Percentiles rank a stretch among this genome's conserved stretches.
Evolutionary conservation across 2,797 vertebrate species (phyloP).

Genomic region (Microchirus variegatus): DNA sequence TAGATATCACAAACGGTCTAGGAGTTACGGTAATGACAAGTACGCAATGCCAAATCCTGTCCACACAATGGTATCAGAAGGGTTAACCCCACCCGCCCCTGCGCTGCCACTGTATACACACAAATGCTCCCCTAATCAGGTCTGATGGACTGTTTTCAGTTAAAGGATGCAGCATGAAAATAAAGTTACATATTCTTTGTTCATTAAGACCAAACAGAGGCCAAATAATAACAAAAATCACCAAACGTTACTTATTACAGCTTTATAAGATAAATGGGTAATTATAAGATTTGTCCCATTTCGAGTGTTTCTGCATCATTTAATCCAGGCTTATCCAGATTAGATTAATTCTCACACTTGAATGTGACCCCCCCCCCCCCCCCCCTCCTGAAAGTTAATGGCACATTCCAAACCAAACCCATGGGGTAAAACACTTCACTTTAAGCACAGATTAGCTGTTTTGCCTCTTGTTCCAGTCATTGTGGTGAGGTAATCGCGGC

Average conservation of each 20-base stretch:
- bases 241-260: background rate
- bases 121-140: no score
- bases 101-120: no score
- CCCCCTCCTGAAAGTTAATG: constrained; percentile 35
- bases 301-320: constrained; percentile 33
- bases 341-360: constrained; percentile 51
- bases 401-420: constrained; percentile 64
- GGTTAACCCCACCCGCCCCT: no score
- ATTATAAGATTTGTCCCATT: background rate
- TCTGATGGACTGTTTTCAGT: no score
- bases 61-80: no score
- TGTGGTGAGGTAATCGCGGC: constrained; percentile 46
- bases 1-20: no score
- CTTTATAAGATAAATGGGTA: background rate
- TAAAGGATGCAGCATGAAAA: no score
- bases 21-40: no score
- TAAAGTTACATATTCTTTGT: no score
- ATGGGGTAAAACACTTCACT: constrained; percentile 65
- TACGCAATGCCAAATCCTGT: no score
- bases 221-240: no score
- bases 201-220: no score
- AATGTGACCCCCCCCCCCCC: constrained; percentile 14
- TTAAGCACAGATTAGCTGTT: constrained; percentile 70
- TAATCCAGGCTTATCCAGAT: constrained; percentile 37
- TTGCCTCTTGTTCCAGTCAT: constrained; percentile 47